Percentiles rank a stretch among this genome's conserved stretches.
These are phyloP conservation scores for Sinocyclocheilus rhinocerous DNA, from an alignment of 2,113 vertebrate species.

Conservation along the genomic window DNA sequence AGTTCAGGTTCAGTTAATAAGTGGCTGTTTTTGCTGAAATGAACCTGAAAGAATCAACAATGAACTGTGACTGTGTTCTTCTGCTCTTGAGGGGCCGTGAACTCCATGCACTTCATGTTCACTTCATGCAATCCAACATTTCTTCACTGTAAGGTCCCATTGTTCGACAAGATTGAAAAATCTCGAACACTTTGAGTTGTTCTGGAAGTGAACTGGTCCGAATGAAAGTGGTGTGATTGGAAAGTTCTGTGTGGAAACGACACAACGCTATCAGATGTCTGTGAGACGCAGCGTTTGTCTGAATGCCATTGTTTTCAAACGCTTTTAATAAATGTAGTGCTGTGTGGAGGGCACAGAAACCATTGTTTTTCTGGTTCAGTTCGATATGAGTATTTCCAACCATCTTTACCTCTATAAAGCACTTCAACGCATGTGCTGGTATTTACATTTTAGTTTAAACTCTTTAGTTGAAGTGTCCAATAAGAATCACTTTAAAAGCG, in stretches of 20 bases:
- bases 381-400: neutral
- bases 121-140: neutral
- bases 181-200: neutral
- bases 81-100: neutral
- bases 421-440: conserved; percentile 10
- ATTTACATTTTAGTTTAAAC: neutral
- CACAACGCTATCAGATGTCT: conserved; percentile 44
- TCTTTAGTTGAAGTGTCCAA: neutral
- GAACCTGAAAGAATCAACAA: neutral
- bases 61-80: neutral
- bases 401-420: conserved; percentile 14
- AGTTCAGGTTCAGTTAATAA: neutral
- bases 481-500: neutral
- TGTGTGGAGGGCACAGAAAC: neutral
- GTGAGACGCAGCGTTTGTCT: conserved; percentile 3
- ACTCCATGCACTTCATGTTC: neutral
- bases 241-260: conserved; percentile 32
- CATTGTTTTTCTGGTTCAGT: conserved; percentile 23
- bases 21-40: neutral
- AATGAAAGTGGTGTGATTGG: conserved; percentile 37
- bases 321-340: conserved; percentile 11
- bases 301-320: conserved; percentile 32
- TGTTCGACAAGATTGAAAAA: neutral
- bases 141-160: neutral
- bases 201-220: conserved; percentile 11